Percentiles rank a stretch among this genome's conserved stretches.
Conservation (phyloP, 2,888 invertebrate species). For the Ormyrus pomaceus region DNA sequence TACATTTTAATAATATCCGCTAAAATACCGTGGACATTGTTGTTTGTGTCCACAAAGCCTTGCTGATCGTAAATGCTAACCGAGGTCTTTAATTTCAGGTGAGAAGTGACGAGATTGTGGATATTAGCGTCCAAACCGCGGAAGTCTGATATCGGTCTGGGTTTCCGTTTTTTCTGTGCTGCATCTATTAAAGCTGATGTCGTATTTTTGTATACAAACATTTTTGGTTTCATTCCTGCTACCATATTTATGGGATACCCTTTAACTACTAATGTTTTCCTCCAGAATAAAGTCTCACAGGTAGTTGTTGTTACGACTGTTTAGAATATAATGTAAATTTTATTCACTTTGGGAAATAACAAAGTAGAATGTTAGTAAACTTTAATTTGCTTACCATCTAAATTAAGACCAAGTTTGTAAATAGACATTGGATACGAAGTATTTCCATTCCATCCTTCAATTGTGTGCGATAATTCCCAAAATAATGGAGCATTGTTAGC, state of each 20-base stretch:
- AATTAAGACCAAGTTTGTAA: not conserved
- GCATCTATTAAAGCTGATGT: too few species aligned
- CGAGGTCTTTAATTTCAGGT: not conserved
- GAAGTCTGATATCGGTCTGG: not conserved
- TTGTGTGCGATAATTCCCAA: conserved; percentile 49
- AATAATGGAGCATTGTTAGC: conserved; percentile 42
- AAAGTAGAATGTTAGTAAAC: conserved; percentile 70
- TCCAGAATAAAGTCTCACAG: conserved; percentile 27
- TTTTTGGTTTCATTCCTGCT: not conserved
- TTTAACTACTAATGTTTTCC: conserved; percentile 7
- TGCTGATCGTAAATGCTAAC: not conserved
- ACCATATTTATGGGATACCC: conserved; percentile 12
- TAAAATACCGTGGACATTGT: not conserved
- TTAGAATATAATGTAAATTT: not conserved
- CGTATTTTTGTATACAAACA: conserved; percentile 4
- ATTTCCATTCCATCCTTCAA: not conserved
- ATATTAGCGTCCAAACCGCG: not conserved
- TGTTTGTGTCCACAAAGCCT: conserved; percentile 9
- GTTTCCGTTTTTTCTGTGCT: not conserved
- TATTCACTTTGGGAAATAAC: conserved; percentile 76
- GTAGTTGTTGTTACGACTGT: not conserved
- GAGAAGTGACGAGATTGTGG: not conserved
- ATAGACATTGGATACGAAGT: not conserved
- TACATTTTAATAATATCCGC: not conserved
- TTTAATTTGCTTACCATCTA: conserved; percentile 31